Percentiles rank a stretch among this genome's conserved stretches.
These are phyloP conservation scores for Pseudoips prasinana DNA, from an alignment of 2,888 invertebrate species.

Conservation along the genomic window DNA sequence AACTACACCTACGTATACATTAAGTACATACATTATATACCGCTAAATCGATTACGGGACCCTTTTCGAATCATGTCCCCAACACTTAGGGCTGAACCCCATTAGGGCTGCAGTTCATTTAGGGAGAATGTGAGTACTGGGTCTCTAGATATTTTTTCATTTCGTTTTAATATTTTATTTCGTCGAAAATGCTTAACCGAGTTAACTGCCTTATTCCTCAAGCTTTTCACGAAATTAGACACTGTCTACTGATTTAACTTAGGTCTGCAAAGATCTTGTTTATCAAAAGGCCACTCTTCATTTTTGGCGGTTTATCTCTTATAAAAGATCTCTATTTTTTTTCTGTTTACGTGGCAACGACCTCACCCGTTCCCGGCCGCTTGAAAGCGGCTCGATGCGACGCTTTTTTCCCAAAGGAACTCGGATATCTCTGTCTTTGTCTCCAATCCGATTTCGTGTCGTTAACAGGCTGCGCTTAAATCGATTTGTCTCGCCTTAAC, in stretches of 20 bases:
- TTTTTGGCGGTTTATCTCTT: slow-evolving; percentile 50
- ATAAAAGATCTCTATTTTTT: slow-evolving; percentile 59
- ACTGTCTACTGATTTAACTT: slow-evolving; percentile 26
- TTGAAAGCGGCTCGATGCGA: slow-evolving; percentile 32
- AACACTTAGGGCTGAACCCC: slow-evolving; percentile 37
- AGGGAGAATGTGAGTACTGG: slow-evolving; percentile 37
- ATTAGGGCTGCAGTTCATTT: slow-evolving; percentile 36
- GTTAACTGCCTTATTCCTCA: slow-evolving; percentile 15
- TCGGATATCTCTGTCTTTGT: slow-evolving; percentile 49
- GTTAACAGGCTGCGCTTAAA: slow-evolving; percentile 53
- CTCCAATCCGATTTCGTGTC: slow-evolving; percentile 54
- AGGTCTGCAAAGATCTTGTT: slow-evolving; percentile 24
- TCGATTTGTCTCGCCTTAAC: slow-evolving; percentile 72
- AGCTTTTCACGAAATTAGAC: slow-evolving; percentile 23
- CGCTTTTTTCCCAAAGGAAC: slow-evolving; percentile 47
- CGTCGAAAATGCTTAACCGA: slow-evolving; percentile 10
- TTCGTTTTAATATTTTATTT: slow-evolving; percentile 18
- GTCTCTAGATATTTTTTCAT: slow-evolving; percentile 16
- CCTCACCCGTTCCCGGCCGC: slow-evolving; percentile 50
- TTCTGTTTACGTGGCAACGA: slow-evolving; percentile 66
- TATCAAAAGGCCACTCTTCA: slow-evolving; percentile 35
- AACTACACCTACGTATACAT: too few relatives aligned
- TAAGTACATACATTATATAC: slow-evolving; percentile 1
- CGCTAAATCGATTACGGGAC: slow-evolving; percentile 39
- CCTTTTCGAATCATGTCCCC: slow-evolving; percentile 36